Evolutionary conservation across 92 coral and sea anemone genomes (phyloP), one percentile per base, ranked within the genome.

Genomic region (Heliopora coerulea): DNA sequence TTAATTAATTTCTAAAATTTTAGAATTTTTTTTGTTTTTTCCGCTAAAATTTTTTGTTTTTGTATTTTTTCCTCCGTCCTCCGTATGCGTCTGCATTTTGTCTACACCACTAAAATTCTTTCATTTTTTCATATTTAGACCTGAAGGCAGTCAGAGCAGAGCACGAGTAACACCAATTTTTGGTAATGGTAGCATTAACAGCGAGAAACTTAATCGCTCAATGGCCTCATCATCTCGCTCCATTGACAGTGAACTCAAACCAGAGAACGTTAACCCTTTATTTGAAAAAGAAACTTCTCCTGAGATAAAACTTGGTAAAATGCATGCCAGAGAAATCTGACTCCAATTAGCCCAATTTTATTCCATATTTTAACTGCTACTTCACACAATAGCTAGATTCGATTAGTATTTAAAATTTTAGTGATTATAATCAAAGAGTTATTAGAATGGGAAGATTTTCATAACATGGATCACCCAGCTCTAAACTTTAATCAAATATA

Each of bases 321-420:
- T 34, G 68, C 68, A 49, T 9, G 68, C 68, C 68, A 62, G 48
- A 30, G 68, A 26, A 26, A 39, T 62, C 40, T 19, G 40, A 35
- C 25, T 32, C 35, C 21, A 28, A 30, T 59, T n/a, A n/a, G n/a
- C n/a, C n/a, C n/a, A n/a, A n/a, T n/a, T n/a, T n/a, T n/a, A n/a
- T n/a, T n/a, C n/a, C n/a, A n/a, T n/a, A n/a, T n/a, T n/a, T n/a
- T n/a, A n/a, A n/a, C n/a, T n/a, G n/a, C n/a, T n/a, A n/a, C n/a
- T n/a, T n/a, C n/a, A n/a, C n/a, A n/a, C n/a, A n/a, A n/a, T n/a
- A n/a, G n/a, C n/a, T n/a, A n/a, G n/a, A n/a, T n/a, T n/a, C n/a
- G n/a, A n/a, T n/a, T n/a, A n/a, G n/a, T n/a, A n/a, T n/a, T n/a
- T n/a, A n/a, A n/a, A n/a, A n/a, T n/a, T n/a, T n/a, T n/a, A n/a